A percentile compares a stretch with the other conserved stretches of the same genome.
phyloP scores from a whole-genome alignment of 2,797 vertebrate species.

The Enoplosus armatus region DNA sequence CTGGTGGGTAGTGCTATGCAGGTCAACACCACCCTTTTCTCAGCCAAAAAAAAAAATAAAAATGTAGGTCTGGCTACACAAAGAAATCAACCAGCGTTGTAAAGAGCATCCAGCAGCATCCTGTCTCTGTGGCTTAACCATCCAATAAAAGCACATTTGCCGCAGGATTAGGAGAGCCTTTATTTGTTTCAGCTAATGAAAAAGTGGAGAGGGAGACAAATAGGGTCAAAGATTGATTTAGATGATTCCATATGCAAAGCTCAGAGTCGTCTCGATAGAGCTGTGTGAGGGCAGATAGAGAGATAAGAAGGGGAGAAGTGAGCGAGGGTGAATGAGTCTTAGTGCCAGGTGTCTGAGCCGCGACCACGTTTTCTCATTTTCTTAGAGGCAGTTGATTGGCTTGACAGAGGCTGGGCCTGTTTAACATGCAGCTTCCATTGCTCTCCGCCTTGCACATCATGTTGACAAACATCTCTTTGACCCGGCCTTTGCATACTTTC shows the following conservation, averaged over 20 bases:
- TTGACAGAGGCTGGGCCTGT: slow-evolving; percentile 72
- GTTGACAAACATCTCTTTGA: slow-evolving; percentile 87
- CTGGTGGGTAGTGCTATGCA: slow-evolving; percentile 54
- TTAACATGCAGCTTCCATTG: slow-evolving; percentile 82
- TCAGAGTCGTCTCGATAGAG: slow-evolving; percentile 61
- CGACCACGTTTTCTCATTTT: slow-evolving; percentile 71
- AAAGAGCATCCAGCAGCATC: slow-evolving; percentile 54
- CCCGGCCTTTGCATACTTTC: slow-evolving; percentile 76
- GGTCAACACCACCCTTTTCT: slow-evolving; percentile 55
- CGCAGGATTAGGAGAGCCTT: slow-evolving; percentile 76
- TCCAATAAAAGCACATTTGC: slow-evolving; percentile 81
- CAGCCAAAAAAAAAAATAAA: slow-evolving; percentile 43
- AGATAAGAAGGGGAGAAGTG: slow-evolving; percentile 58
- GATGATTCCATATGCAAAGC: slow-evolving; percentile 81
- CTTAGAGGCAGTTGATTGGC: slow-evolving; percentile 73
- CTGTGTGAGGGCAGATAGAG: slow-evolving; percentile 58
- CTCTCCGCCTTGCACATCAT: slow-evolving; percentile 77
- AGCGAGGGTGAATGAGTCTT: slow-evolving; percentile 60
- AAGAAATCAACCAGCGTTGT: slow-evolving; percentile 47
- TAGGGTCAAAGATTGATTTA: slow-evolving; percentile 74
- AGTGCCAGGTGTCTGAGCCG: slow-evolving; percentile 80
- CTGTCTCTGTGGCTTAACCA: slow-evolving; percentile 68
- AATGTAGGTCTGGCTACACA: slow-evolving; percentile 35
- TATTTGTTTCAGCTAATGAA: slow-evolving; percentile 84
- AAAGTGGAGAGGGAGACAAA: slow-evolving; percentile 78